Evolutionary conservation across 2,113 vertebrate genomes (phyloP).

Genomic region (Vimba vimba): DNA sequence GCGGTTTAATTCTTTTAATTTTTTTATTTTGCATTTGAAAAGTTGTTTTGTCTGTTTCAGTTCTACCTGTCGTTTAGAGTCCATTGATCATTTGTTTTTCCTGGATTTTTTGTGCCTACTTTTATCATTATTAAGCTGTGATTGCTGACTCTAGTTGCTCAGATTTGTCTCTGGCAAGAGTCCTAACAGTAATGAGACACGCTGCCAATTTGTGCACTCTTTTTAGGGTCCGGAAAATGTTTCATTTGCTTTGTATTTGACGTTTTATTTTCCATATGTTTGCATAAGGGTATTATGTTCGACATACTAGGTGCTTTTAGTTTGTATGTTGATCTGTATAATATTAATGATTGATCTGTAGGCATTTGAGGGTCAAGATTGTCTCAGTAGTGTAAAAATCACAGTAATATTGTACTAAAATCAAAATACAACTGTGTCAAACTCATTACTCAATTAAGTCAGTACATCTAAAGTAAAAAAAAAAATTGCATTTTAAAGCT

Average conservation of each 20-base stretch:
- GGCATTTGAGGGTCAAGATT: neutral
- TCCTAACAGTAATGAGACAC: constrained; percentile 21
- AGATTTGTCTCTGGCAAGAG: constrained; percentile 3
- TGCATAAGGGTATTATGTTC: neutral
- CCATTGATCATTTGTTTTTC: neutral
- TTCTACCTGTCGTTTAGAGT: neutral
- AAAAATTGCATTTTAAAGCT: neutral
- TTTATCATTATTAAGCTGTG: constrained; percentile 20
- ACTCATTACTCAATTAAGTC: neutral
- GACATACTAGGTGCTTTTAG: neutral
- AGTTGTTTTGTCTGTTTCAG: neutral
- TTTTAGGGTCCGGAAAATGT: neutral
- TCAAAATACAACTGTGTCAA: neutral
- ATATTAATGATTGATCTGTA: neutral
- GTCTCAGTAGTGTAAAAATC: neutral
- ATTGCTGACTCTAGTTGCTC: neutral
- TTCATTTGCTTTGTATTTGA: constrained; percentile 19
- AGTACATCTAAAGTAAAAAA: neutral
- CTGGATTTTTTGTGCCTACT: neutral
- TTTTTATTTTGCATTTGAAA: neutral
- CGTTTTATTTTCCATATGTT: constrained; percentile 16
- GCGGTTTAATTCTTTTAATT: neutral
- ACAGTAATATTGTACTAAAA: neutral
- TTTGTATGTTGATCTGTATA: neutral
- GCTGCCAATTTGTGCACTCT: neutral